Conservation (phyloP, 2,888 invertebrate genomes). For the Drosophila kuntzei region DNA sequence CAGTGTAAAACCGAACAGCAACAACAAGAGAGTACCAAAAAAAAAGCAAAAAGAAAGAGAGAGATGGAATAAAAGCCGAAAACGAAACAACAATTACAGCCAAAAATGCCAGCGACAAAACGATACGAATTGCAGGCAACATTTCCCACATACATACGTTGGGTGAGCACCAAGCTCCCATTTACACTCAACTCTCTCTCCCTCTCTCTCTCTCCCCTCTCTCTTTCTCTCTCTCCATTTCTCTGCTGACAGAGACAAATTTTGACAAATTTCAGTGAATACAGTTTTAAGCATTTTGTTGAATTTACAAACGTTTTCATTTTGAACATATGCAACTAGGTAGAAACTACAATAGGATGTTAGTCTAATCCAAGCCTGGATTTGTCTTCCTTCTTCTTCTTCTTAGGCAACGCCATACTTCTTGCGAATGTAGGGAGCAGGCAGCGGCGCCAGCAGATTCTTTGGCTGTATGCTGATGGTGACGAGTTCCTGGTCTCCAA, state of each 20-base stretch:
- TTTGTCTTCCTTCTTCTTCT: not conserved
- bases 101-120: slow-evolving; percentile 75
- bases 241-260: slow-evolving; percentile 65
- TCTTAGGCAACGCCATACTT: slow-evolving; percentile 87
- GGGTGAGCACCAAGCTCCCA: slow-evolving; percentile 5
- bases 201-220: not conserved
- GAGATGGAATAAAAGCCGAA: slow-evolving; percentile 37
- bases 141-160: slow-evolving; percentile 48
- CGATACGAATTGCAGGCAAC: slow-evolving; percentile 74
- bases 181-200: not conserved
- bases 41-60: slow-evolving; percentile 2
- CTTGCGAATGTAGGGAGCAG: slow-evolving; percentile 89
- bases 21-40: slow-evolving; percentile 23
- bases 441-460: slow-evolving; percentile 89
- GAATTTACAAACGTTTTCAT: slow-evolving; percentile 14
- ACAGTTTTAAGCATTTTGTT: slow-evolving; percentile 16
- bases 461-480: slow-evolving; percentile 91
- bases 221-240: not conserved
- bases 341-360: not conserved
- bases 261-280: slow-evolving; percentile 40
- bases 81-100: slow-evolving; percentile 60
- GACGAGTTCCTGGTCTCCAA: slow-evolving; percentile 90
- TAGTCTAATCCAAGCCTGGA: not conserved
- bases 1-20: slow-evolving; percentile 83
- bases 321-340: not conserved